Evolutionary conservation across 2,797 vertebrate species (phyloP).

Genomic region (Sebastes goodei): DNA sequence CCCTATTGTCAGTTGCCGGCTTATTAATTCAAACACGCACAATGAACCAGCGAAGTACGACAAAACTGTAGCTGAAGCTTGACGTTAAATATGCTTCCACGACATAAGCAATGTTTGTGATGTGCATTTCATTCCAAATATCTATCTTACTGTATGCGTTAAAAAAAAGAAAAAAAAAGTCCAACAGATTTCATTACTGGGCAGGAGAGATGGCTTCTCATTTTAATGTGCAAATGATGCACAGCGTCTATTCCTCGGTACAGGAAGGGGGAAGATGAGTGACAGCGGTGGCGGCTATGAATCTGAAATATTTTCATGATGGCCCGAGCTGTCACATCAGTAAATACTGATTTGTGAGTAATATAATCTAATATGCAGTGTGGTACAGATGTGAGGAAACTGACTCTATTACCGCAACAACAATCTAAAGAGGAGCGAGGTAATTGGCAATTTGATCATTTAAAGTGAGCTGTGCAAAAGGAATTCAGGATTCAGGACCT

Average conservation of each 20-base stretch:
- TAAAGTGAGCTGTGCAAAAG: slow-evolving; percentile 18
- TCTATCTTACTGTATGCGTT: neutral
- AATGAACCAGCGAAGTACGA: slow-evolving; percentile 1
- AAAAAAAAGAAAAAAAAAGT: slow-evolving; percentile 14
- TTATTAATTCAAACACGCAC: slow-evolving; percentile 36
- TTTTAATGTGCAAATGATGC: slow-evolving; percentile 53
- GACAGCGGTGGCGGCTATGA: neutral
- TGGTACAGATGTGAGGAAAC: slow-evolving; percentile 38
- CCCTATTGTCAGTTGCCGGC: slow-evolving; percentile 6
- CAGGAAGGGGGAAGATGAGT: slow-evolving; percentile 37
- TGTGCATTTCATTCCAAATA: slow-evolving; percentile 20
- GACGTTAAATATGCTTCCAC: slow-evolving; percentile 5
- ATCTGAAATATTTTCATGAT: slow-evolving; percentile 39
- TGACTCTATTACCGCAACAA: slow-evolving; percentile 38
- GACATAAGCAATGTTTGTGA: slow-evolving; percentile 4
- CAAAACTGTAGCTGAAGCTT: neutral
- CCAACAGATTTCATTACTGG: slow-evolving; percentile 46
- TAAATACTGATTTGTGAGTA: slow-evolving; percentile 53
- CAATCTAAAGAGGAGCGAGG: slow-evolving; percentile 34
- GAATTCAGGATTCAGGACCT: neutral
- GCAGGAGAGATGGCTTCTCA: slow-evolving; percentile 16
- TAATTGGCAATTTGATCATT: slow-evolving; percentile 56
- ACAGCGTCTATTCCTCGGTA: slow-evolving; percentile 42
- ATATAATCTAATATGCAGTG: slow-evolving; percentile 18
- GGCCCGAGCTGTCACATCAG: slow-evolving; percentile 46